Evolutionary conservation across 2,113 vertebrate genomes (phyloP).

Genomic region (Mola mola): DNA sequence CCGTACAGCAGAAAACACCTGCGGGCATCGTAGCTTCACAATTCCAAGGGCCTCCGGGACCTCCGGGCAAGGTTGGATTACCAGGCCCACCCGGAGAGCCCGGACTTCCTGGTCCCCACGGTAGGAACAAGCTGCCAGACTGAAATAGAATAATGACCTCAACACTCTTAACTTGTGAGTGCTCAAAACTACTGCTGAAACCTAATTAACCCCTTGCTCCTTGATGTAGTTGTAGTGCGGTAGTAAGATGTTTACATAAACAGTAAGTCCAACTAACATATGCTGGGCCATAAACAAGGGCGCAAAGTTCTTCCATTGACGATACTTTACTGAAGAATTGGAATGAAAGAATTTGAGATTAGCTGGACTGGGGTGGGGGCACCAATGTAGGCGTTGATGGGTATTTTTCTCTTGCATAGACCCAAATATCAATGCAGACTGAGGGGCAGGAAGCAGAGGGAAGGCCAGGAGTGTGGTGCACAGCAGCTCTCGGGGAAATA

Average conservation of each 20-base stretch:
- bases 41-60: conserved; percentile 87
- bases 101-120: conserved; percentile 88
- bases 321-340: conserved; percentile 8
- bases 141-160: conserved; percentile 20
- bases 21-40: conserved; percentile 91
- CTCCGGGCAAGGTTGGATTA: conserved; percentile 89
- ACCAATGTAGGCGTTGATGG: conserved; percentile 73
- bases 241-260: background rate
- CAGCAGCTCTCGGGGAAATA: conserved; percentile 80
- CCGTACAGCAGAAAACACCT: conserved; percentile 86
- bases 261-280: background rate
- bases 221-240: conserved; percentile 7
- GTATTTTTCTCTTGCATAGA: conserved; percentile 84
- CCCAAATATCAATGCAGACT: conserved; percentile 85
- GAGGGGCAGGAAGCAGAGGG: conserved; percentile 83
- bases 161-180: conserved; percentile 22
- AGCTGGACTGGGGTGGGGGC: conserved; percentile 26
- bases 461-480: conserved; percentile 80
- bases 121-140: conserved; percentile 77
- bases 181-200: conserved; percentile 8
- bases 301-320: conserved; percentile 18
- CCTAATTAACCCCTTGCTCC: conserved; percentile 21
- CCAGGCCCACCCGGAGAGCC: conserved; percentile 91
- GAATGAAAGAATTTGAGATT: background rate
- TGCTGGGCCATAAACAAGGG: background rate